phyloP scores from a whole-genome alignment of 2,113 vertebrate species.

The Circaetus cinerascens region DNA sequence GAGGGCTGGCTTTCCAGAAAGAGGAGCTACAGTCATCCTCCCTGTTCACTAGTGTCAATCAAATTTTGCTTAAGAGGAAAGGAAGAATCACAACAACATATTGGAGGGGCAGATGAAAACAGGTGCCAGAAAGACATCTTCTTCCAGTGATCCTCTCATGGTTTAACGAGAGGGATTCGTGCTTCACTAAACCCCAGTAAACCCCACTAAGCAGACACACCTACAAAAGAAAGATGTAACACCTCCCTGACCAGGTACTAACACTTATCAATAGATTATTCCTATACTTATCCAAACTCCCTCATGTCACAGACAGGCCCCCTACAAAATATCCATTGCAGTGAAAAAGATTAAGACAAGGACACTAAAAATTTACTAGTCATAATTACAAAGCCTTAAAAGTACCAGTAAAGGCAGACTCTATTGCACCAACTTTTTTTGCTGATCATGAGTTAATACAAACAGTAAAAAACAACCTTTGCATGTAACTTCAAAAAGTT shows the following conservation, averaged over 20 bases:
- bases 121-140: background rate
- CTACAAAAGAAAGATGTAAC: background rate
- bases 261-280: background rate
- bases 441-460: background rate
- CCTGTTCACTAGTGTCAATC: background rate
- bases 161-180: background rate
- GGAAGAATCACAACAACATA: background rate
- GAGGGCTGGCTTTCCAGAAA: background rate
- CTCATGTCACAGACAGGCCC: background rate
- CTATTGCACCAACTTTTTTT: background rate
- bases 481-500: background rate
- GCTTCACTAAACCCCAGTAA: background rate
- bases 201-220: background rate
- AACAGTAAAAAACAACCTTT: background rate
- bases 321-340: background rate
- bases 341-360: background rate
- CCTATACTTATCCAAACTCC: background rate
- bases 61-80: background rate
- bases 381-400: background rate
- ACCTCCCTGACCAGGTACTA: background rate
- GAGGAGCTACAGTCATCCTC: background rate
- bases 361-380: background rate
- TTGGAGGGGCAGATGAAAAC: background rate
- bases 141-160: background rate
- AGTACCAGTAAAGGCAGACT: background rate